Evolutionary conservation across 2,113 vertebrate genomes (phyloP), one percentile per base, ranked within the genome.

Genomic region (Mandrillus leucophaeus): DNA sequence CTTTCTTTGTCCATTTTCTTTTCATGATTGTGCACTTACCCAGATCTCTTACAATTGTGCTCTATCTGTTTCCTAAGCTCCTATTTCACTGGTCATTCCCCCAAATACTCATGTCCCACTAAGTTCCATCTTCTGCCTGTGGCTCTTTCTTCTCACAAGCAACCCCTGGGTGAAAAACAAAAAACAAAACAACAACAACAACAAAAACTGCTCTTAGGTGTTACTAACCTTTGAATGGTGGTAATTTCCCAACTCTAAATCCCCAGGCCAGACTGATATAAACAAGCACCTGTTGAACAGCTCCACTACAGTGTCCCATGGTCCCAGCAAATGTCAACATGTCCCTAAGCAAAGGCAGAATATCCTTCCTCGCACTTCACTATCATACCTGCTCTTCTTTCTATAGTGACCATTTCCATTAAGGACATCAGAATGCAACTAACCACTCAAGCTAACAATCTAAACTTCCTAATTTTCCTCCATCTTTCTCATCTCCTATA

Each of bases 391-490:
- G 18, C 30, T 64, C 17, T 17, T 81, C 75, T n/a, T 64, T 87
- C 55, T 73, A 6, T n/a, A 11, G 43, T 52, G 30, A 68, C 7
- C 18, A 43, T 22, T 48, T 87, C 40, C 23, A 25, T 68, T 11
- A 35, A 83, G 7, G 68, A 30, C 11, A 32, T 32, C 32, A 68
- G 18, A 80, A 83, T 64, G 66, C 17, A 83, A 57, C 23, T 32
- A 66, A 48, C 17, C 48, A 14, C 48, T 83, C 90, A 84, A 93
- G 18, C 18, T 35, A 89, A 45, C 93, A 83, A 89, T 57, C 50
- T 38, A 93, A 32, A 43, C 25, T 50, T 17, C 25, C 48, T 84
- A 23, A 48, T 79, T 59, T 64, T 2, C 38, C 50, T 64, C 55
- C 64, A 35, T 68, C 22, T 81, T 45, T 68, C 68, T 88, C 25